These are phyloP conservation scores for Etheostoma perlongum DNA, from an alignment of 2,797 vertebrate species.

Conservation along the genomic window DNA sequence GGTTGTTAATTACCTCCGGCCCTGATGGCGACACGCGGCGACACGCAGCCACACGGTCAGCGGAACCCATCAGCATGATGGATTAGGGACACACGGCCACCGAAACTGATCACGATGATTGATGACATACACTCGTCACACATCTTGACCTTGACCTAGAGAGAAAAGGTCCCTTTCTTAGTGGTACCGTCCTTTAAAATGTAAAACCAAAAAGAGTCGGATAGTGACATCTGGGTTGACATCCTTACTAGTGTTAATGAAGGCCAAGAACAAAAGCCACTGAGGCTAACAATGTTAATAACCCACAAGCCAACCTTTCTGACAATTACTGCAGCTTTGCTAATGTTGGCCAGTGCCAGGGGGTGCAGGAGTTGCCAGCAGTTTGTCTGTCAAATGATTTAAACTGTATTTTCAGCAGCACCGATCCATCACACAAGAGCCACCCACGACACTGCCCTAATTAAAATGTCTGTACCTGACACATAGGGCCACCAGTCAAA, in stretches of 20 bases:
- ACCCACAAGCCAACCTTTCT: slow-evolving; percentile 53
- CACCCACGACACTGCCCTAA: slow-evolving; percentile 64
- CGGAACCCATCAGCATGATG: slow-evolving; percentile 80
- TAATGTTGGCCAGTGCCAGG: slow-evolving; percentile 40
- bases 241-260: slow-evolving; percentile 64
- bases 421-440: slow-evolving; percentile 66
- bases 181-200: slow-evolving; percentile 51
- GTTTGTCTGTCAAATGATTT: slow-evolving; percentile 79
- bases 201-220: slow-evolving; percentile 46
- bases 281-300: slow-evolving; percentile 54
- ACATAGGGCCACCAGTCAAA: slow-evolving; percentile 30
- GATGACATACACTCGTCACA: slow-evolving; percentile 78
- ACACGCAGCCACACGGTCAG: slow-evolving; percentile 73
- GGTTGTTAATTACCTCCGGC: slow-evolving; percentile 81
- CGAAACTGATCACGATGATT: slow-evolving; percentile 82
- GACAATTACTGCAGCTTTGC: slow-evolving; percentile 52
- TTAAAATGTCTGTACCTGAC: slow-evolving; percentile 72
- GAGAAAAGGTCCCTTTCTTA: slow-evolving; percentile 36
- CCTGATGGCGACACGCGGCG: slow-evolving; percentile 58
- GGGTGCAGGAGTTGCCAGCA: slow-evolving; percentile 53
- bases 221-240: slow-evolving; percentile 63
- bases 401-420: slow-evolving; percentile 65
- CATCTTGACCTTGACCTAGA: slow-evolving; percentile 83
- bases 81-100: slow-evolving; percentile 85
- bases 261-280: slow-evolving; percentile 70